Conservation (phyloP, 2,797 vertebrate genomes). For the Mycteria americana region DNA sequence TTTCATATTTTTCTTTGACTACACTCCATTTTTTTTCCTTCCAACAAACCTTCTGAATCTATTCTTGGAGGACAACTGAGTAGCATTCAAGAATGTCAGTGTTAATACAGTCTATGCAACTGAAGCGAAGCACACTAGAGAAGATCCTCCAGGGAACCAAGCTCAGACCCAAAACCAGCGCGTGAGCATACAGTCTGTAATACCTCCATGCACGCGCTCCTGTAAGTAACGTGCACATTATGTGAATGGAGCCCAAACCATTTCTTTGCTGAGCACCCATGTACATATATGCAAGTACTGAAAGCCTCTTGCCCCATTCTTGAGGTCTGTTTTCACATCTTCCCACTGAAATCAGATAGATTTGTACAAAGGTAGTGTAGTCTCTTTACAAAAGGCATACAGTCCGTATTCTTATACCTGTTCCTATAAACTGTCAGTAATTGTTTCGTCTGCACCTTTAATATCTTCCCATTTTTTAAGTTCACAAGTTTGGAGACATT, state of each 20-base stretch:
- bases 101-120: not conserved
- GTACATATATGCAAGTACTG: rapidly evolving
- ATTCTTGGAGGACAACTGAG: not conserved
- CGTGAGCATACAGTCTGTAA: rapidly evolving
- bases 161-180: not conserved
- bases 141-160: not conserved
- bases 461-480: not conserved
- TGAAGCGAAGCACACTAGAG: not conserved
- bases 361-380: not conserved
- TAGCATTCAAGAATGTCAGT: not conserved
- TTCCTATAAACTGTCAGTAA: not conserved
- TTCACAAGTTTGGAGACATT: not conserved
- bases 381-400: not conserved
- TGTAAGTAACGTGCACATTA: not conserved
- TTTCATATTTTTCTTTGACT: not conserved
- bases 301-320: not conserved
- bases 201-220: rapidly evolving
- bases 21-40: not conserved
- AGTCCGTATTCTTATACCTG: not conserved
- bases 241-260: rapidly evolving
- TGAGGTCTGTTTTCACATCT: not conserved
- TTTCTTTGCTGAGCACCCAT: not conserved
- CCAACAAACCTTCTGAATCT: not conserved
- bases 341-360: not conserved
- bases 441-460: not conserved